phyloP scores from a whole-genome alignment of 2,888 invertebrate species.

The Panorpa germanica region DNA sequence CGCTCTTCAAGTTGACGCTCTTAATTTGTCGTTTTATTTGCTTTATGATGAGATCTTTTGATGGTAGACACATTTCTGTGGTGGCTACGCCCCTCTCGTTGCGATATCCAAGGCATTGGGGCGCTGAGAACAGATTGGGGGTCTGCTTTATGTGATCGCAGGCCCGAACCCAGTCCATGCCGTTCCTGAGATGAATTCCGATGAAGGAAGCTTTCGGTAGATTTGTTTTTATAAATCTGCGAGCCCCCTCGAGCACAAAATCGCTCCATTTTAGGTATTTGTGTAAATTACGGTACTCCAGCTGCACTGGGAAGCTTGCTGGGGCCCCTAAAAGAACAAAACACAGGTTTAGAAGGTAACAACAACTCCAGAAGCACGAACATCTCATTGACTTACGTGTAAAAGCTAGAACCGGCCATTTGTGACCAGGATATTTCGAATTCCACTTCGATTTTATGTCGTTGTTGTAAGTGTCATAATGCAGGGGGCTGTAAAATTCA shows the following conservation, averaged over 20 bases:
- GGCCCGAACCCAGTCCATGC: constrained; percentile 80
- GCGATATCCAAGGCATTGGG: constrained; percentile 88
- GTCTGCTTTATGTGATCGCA: constrained; percentile 64
- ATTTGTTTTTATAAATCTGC: constrained; percentile 46
- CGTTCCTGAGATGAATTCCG: constrained; percentile 89
- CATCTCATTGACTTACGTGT: too few species aligned
- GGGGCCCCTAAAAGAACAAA: constrained; percentile 49
- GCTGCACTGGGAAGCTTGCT: constrained; percentile 81
- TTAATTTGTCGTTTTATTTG: constrained; percentile 71
- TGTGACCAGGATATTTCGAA: constrained; percentile 39
- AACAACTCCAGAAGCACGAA: too few species aligned
- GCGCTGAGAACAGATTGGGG: constrained; percentile 79
- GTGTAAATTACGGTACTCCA: constrained; percentile 61
- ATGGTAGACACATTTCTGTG: constrained; percentile 71
- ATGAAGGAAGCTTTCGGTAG: constrained; percentile 69
- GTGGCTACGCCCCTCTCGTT: constrained; percentile 74
- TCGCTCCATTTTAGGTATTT: constrained; percentile 67
- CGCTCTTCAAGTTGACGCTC: constrained; percentile 36
- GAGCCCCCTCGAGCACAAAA: constrained; percentile 39
- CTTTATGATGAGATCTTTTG: constrained; percentile 53
- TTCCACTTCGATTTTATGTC: constrained; percentile 54
- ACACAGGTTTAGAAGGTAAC: too few species aligned
- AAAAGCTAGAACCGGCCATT: constrained; percentile 84
- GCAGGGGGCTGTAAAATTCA: constrained; percentile 78
- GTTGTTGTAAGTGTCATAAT: constrained; percentile 63